Conservation (phyloP, 2,113 vertebrate genomes). For the Philantomba maxwellii region DNA sequence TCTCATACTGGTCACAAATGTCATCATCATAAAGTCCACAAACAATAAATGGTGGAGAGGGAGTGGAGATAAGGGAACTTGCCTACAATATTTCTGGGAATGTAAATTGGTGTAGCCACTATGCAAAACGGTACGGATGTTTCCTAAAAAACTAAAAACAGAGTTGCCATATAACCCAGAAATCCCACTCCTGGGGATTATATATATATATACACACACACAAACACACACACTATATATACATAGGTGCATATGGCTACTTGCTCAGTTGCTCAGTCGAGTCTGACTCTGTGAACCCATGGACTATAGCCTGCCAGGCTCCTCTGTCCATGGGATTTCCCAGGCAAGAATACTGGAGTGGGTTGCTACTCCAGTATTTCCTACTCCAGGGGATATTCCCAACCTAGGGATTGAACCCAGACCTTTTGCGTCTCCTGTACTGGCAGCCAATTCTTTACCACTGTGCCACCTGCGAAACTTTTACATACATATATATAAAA, state of each 20-base stretch:
- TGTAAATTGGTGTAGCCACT: background rate
- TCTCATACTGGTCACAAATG: background rate
- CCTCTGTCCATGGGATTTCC: background rate
- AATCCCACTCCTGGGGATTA: background rate
- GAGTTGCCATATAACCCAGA: background rate
- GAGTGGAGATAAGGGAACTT: background rate
- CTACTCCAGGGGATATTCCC: background rate
- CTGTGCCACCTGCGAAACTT: background rate
- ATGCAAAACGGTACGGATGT: rapidly evolving
- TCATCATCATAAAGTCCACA: background rate
- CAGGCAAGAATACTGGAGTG: background rate
- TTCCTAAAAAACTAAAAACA: background rate
- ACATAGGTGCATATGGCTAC: background rate
- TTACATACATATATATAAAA: background rate
- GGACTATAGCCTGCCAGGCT: background rate
- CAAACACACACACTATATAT: background rate
- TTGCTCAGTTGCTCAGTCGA: background rate
- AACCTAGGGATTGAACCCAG: background rate
- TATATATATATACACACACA: background rate
- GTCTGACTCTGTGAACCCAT: background rate
- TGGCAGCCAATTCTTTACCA: background rate
- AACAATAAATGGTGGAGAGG: background rate
- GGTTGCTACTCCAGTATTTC: background rate
- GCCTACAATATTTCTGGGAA: background rate
- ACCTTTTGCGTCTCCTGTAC: background rate